phyloP scores from a whole-genome alignment of 2,888 invertebrate species.

The Sinodicranocentrus sp. region DNA sequence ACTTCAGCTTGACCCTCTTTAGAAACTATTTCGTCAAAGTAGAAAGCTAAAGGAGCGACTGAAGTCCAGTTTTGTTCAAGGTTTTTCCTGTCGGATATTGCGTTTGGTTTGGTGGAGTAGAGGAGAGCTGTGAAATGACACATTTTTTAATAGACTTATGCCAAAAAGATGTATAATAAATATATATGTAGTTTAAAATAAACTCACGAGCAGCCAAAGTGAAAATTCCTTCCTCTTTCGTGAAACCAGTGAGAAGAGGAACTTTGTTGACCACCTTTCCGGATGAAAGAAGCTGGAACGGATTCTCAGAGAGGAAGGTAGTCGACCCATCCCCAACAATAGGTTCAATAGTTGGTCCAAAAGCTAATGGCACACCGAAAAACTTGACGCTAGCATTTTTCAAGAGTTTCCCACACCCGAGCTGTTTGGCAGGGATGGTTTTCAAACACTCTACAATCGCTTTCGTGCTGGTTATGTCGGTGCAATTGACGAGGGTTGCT shows the following conservation, averaged over 20 bases:
- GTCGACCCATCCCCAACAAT: constrained; percentile 7
- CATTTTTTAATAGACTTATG: too few species aligned
- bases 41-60: constrained; percentile 59
- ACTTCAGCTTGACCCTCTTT: constrained; percentile 29
- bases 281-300: constrained; percentile 40
- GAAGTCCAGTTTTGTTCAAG: constrained; percentile 47
- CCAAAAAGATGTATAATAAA: background rate
- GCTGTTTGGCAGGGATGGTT: background rate
- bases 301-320: constrained; percentile 42
- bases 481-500: constrained; percentile 43
- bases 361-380: constrained; percentile 60
- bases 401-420: background rate
- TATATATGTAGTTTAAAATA: background rate
- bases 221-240: constrained; percentile 57
- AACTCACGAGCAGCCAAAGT: constrained; percentile 51
- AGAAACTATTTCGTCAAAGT: constrained; percentile 52
- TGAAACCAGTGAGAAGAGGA: constrained; percentile 41
- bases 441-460: constrained; percentile 48
- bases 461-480: constrained; percentile 3
- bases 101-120: background rate
- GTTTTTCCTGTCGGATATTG: constrained; percentile 11
- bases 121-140: constrained; percentile 22
- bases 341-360: constrained; percentile 60
- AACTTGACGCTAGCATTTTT: constrained; percentile 7
- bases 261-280: constrained; percentile 61